phyloP scores from a whole-genome alignment of 2,888 invertebrate species.

The Cryptophagus acutangulus region DNA sequence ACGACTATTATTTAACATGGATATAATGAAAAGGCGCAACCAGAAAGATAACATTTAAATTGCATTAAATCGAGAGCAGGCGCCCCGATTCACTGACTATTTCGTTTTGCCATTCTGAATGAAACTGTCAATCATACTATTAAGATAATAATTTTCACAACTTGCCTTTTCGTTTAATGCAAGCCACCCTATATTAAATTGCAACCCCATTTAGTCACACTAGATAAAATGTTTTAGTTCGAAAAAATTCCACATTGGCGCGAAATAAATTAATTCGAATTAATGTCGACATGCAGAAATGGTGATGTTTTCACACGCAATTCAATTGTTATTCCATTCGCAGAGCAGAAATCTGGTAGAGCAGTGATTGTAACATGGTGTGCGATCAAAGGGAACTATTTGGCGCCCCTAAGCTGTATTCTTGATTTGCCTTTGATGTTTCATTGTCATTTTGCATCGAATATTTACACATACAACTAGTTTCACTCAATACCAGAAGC shows the following conservation, averaged over 20 bases:
- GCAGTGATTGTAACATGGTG: conserved; percentile 41
- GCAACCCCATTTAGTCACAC: not conserved
- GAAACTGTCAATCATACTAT: conserved; percentile 45
- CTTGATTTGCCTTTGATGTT: conserved; percentile 36
- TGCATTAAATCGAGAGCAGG: conserved; percentile 43
- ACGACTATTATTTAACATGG: too few species aligned
- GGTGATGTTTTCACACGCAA: conserved; percentile 22
- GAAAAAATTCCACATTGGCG: too few species aligned
- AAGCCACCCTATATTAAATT: conserved; percentile 14
- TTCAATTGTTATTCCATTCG: conserved; percentile 26
- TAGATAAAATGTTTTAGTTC: too few species aligned
- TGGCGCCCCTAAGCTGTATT: conserved; percentile 8
- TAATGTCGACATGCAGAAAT: too few species aligned
- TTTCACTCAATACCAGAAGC: too few species aligned
- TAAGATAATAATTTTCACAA: conserved; percentile 45
- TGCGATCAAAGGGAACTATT: conserved; percentile 11
- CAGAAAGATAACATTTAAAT: conserved; percentile 37
- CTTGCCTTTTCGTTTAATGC: conserved; percentile 32
- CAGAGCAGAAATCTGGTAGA: conserved; percentile 35
- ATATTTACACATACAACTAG: too few species aligned
- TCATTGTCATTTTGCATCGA: conserved; percentile 27
- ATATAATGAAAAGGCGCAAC: conserved; percentile 8
- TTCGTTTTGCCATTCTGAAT: conserved; percentile 36
- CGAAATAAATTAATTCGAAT: too few species aligned
- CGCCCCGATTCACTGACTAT: conserved; percentile 23